Evolutionary conservation across 1,140 invertebrate species (phyloP), one percentile per base, ranked within the genome.

Genomic region (Probaryconus sp.): DNA sequence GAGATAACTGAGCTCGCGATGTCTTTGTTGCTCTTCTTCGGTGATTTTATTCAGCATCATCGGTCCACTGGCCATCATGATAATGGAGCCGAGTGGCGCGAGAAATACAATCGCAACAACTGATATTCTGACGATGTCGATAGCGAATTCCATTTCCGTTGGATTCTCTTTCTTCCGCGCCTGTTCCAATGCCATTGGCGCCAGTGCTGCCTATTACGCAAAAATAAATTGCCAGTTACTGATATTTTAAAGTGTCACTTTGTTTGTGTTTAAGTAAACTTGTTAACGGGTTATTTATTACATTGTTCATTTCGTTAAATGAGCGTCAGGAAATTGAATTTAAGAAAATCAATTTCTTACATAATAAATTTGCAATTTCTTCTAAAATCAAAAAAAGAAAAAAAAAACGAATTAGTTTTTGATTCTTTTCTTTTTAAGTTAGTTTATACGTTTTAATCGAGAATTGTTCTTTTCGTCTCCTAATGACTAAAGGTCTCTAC

Each of bases 1-100:
- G 4, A 82, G 18, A 38, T 81, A 81, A 45, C 83, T 86, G 9
- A 83, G 28, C 16, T 77, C 28, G 3, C 84, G 82, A 4, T 79
- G 50, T 48, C 55, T 81, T 55, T 53, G 30, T 0, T 69, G 51
- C 35, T 86, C 79, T 6, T 85, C 81, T 6, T 74, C 51, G 13
- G 28, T 72, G 5, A 78, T 71, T 63, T 79, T 76, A 14, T 79
- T 80, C n/a, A 87, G 58, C 0, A 86, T 56, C 17, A 79, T 20
- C 2, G 86, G 86, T 0, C 85, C 86, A 10, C 56, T 74, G 7
- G 56, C 11, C 77, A 79, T 85, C 68, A 86, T 86, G 17, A 81
- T 51, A 42, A 83, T 65, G 0, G 83, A 77, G 1, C 85, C 81
- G 3, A 85, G 60, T 2, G 85, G 84, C 4, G 86, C 83, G 6